These are phyloP conservation scores for Psittacula echo DNA, from an alignment of 2,797 vertebrate species.

Conservation along the genomic window DNA sequence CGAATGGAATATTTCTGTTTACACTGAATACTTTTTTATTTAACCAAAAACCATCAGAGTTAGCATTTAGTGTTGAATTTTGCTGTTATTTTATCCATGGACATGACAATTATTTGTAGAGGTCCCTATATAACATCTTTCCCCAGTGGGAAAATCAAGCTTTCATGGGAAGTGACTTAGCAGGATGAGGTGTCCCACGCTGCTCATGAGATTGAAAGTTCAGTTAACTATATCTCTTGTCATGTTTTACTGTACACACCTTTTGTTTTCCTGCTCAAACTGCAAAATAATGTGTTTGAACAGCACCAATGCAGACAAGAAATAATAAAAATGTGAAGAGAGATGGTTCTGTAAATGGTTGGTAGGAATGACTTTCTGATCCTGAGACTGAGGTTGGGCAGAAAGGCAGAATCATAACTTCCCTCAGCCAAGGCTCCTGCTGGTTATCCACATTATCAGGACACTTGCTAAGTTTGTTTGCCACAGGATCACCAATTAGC, in stretches of 20 bases:
- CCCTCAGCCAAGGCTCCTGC: background rate
- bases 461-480: background rate
- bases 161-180: background rate
- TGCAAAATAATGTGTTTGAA: background rate
- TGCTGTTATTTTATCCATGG: background rate
- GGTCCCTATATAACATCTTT: background rate
- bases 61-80: background rate
- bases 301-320: background rate
- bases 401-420: background rate
- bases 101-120: background rate
- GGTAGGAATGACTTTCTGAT: background rate
- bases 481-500: background rate
- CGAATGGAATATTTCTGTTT: background rate
- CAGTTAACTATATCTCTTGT: background rate
- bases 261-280: background rate
- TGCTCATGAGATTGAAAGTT: conserved; percentile 25
- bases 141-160: background rate
- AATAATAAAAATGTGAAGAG: background rate
- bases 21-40: background rate
- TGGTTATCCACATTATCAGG: background rate
- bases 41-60: background rate
- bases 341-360: background rate
- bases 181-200: background rate
- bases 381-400: background rate
- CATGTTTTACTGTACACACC: background rate